Evolutionary conservation across 2,113 vertebrate species (phyloP).

Genomic region (Lichenostomus cassidix): DNA sequence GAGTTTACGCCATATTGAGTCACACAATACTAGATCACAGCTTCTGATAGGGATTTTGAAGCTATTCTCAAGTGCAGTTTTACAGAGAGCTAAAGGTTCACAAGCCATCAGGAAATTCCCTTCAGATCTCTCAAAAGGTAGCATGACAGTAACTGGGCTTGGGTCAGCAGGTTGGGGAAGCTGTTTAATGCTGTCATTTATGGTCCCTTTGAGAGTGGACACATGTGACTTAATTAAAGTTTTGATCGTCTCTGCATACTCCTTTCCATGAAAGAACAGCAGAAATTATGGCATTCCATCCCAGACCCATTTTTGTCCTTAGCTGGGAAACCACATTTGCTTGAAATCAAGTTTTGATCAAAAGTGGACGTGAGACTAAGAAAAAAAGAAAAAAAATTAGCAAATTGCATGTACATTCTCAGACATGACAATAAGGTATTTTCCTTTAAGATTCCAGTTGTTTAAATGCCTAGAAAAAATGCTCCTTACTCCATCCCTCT

Average conservation of each 20-base stretch:
- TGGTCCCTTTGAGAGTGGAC: neutral
- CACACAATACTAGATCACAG: neutral
- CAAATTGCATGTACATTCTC: neutral
- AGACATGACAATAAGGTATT: neutral
- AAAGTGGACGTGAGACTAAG: neutral
- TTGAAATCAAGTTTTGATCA: neutral
- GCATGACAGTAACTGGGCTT: neutral
- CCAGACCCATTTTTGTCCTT: neutral
- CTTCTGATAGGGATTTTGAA: neutral
- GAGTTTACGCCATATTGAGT: neutral
- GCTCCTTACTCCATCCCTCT: neutral
- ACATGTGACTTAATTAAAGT: neutral
- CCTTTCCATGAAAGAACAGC: neutral
- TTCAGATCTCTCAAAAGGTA: neutral
- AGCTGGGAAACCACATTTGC: neutral
- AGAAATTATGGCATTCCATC: neutral
- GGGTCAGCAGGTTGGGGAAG: neutral
- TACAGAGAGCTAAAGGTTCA: neutral
- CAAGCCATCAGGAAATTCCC: neutral
- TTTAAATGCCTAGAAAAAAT: neutral
- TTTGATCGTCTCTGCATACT: neutral
- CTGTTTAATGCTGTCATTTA: neutral
- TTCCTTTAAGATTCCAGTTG: neutral
- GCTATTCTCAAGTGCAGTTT: neutral
- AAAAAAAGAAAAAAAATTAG: neutral